These are phyloP conservation scores for Procavia capensis DNA, from an alignment of 2,113 vertebrate genomes.

Conservation along the genomic window DNA sequence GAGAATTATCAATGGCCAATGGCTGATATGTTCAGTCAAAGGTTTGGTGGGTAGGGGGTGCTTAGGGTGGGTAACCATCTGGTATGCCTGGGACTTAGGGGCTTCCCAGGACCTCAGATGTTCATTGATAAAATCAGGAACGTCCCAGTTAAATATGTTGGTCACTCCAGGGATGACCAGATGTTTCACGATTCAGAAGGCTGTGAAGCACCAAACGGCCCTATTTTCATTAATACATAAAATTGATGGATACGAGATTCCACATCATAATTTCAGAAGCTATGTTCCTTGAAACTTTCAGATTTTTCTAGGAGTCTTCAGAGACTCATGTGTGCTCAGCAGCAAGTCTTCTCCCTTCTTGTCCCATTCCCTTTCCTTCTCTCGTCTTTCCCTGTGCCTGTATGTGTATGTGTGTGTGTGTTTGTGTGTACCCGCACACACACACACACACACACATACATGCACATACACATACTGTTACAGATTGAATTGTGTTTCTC, in stretches of 20 bases:
- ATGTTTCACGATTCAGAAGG: neutral
- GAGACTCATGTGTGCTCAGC: neutral
- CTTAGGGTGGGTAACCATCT: neutral
- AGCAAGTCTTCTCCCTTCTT: neutral
- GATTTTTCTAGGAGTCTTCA: neutral
- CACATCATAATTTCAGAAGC: neutral
- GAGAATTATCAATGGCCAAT: neutral
- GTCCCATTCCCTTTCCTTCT: neutral
- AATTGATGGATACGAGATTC: neutral
- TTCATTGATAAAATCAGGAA: constrained; percentile 6
- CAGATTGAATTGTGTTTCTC: no score
- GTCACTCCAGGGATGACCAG: neutral
- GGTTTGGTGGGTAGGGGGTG: neutral
- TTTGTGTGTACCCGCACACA: no score
- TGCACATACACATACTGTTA: no score
- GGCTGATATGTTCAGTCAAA: neutral
- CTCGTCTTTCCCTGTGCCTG: neutral
- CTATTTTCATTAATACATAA: neutral
- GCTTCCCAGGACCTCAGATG: neutral
- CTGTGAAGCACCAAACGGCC: neutral
- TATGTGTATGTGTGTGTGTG: no score
- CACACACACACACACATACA: no score
- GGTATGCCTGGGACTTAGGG: neutral
- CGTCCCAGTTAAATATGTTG: neutral
- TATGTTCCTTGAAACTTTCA: neutral